phyloP scores from a whole-genome alignment of 1,140 invertebrate species.

The Mesaphorura yosii region DNA sequence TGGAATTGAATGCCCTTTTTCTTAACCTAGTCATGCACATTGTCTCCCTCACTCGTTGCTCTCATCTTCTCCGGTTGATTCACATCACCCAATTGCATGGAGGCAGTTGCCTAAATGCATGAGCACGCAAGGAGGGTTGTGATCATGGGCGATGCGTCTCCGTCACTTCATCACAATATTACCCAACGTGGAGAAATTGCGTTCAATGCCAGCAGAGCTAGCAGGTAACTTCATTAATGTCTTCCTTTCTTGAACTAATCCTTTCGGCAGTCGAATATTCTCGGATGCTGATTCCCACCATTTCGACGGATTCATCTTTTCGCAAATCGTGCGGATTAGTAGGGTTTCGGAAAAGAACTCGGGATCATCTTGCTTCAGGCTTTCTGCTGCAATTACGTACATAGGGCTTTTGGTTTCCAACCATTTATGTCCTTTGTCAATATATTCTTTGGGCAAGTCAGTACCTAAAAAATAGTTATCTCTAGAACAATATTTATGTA shows the following conservation, averaged over 20 bases:
- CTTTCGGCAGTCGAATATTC: not conserved
- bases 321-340: not conserved
- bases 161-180: not conserved
- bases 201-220: not conserved
- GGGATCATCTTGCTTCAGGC: not conserved
- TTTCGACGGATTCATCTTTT: not conserved
- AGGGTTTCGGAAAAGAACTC: not conserved
- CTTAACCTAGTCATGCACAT: too few relatives aligned
- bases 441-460: not conserved
- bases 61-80: too few relatives aligned
- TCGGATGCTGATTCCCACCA: not conserved
- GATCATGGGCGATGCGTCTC: too few relatives aligned
- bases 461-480: not conserved
- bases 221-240: not conserved
- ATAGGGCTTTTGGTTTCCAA: not conserved
- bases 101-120: too few relatives aligned
- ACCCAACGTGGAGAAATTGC: not conserved
- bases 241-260: not conserved
- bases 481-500: not conserved
- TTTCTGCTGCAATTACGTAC: not conserved
- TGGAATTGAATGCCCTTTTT: too few relatives aligned
- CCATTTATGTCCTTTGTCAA: not conserved
- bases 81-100: too few relatives aligned
- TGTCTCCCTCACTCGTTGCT: too few relatives aligned
- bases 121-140: too few relatives aligned